Percentiles rank a stretch among this genome's conserved stretches.
These are phyloP conservation scores for Drosophila parthenogenetica DNA, from an alignment of 2,888 invertebrate species.

Conservation along the genomic window DNA sequence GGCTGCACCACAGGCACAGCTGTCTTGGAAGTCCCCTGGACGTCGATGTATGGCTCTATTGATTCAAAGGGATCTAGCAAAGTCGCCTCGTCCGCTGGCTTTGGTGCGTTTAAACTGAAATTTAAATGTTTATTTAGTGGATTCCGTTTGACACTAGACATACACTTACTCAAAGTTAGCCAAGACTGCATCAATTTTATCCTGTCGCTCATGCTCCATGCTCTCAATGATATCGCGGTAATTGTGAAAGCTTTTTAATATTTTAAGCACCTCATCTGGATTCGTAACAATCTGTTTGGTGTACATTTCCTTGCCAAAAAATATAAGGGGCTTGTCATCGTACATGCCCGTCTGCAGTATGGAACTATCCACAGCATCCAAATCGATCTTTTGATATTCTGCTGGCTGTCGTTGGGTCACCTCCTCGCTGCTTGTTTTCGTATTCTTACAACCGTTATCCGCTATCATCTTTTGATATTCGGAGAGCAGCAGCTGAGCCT, in stretches of 20 bases:
- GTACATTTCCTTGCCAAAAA: slow-evolving; percentile 79
- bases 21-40: slow-evolving; percentile 39
- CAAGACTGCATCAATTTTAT: slow-evolving; percentile 45
- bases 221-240: slow-evolving; percentile 83
- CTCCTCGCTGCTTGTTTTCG: slow-evolving; percentile 16
- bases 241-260: slow-evolving; percentile 83
- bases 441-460: background rate
- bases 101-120: slow-evolving; percentile 51
- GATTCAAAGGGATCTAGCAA: slow-evolving; percentile 70
- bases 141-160: background rate
- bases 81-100: slow-evolving; percentile 46
- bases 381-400: slow-evolving; percentile 82
- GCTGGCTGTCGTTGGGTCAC: slow-evolving; percentile 67
- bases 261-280: slow-evolving; percentile 76
- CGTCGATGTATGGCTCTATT: slow-evolving; percentile 73
- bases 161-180: slow-evolving; percentile 50
- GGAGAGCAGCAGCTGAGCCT: slow-evolving; percentile 68
- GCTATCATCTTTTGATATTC: slow-evolving; percentile 78
- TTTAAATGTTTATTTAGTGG: too few species aligned
- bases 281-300: slow-evolving; percentile 67
- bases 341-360: slow-evolving; percentile 75
- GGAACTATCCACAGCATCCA: slow-evolving; percentile 78
- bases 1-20: background rate
- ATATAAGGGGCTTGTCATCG: slow-evolving; percentile 83
- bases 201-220: slow-evolving; percentile 76